phyloP scores from a whole-genome alignment of 1,140 invertebrate species.

The Caerostris extrusa region DNA sequence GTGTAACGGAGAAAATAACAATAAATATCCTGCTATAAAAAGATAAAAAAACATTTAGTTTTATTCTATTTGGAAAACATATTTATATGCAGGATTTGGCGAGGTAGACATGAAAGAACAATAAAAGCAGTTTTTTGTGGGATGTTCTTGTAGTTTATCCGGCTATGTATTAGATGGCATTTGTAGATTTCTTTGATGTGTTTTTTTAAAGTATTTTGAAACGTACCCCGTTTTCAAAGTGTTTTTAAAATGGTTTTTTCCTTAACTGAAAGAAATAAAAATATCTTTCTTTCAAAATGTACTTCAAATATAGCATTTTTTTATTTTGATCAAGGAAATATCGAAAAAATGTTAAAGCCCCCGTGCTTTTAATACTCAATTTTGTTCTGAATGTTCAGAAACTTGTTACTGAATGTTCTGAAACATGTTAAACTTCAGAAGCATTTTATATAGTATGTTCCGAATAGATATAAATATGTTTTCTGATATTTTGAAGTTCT shows the following conservation, averaged over 20 bases:
- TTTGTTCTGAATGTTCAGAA: neutral
- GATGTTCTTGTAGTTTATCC: neutral
- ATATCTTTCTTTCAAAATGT: neutral
- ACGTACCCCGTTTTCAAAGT: neutral
- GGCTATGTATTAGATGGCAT: neutral
- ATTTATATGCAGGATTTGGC: too few species aligned
- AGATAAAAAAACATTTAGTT: too few species aligned
- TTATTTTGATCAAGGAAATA: neutral
- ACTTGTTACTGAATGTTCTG: neutral
- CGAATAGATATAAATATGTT: too few species aligned
- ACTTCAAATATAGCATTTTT: neutral
- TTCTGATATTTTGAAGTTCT: too few species aligned
- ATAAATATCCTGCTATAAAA: too few species aligned
- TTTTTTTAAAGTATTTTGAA: neutral
- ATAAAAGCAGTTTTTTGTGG: neutral
- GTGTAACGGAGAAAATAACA: too few species aligned
- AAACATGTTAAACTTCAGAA: neutral
- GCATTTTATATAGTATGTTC: neutral
- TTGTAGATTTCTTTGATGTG: neutral
- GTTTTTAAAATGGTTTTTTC: neutral
- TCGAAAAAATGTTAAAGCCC: neutral
- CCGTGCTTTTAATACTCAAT: neutral
- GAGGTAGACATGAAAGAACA: neutral
- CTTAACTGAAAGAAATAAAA: neutral
- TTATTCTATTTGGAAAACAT: too few species aligned